Evolutionary conservation across 2,888 invertebrate genomes (phyloP).

Genomic region (Pristionchus entomophagus): DNA sequence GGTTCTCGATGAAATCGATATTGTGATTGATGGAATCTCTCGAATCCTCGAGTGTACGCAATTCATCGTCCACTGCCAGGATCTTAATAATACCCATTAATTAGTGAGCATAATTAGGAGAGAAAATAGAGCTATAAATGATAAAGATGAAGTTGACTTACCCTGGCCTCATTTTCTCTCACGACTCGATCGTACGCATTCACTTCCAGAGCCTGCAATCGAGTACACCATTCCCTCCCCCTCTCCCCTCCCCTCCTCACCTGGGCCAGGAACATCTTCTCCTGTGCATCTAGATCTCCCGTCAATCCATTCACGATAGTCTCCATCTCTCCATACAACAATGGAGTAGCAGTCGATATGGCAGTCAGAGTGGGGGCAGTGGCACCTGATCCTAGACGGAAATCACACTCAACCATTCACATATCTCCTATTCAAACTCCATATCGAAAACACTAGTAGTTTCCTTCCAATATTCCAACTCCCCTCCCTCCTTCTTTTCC

Average conservation of each 20-base stretch:
- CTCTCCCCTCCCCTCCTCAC: background rate
- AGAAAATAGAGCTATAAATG: background rate
- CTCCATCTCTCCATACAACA: slow-evolving; percentile 52
- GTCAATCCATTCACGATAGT: slow-evolving; percentile 51
- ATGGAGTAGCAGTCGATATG: slow-evolving; percentile 42
- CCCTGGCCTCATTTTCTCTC: slow-evolving; percentile 52
- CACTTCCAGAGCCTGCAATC: slow-evolving; percentile 51
- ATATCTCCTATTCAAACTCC: background rate
- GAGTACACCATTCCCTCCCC: too few relatives aligned
- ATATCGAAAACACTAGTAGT: background rate
- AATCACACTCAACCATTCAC: too few relatives aligned
- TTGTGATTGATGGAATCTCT: slow-evolving; percentile 58
- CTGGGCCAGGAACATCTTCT: slow-evolving; percentile 51
- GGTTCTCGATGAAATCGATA: slow-evolving; percentile 59
- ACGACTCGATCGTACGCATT: slow-evolving; percentile 54
- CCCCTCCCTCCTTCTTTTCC: background rate
- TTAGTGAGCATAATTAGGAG: too few relatives aligned
- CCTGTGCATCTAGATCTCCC: slow-evolving; percentile 51
- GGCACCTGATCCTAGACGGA: background rate
- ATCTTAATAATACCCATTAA: slow-evolving; percentile 46
- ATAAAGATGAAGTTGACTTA: background rate
- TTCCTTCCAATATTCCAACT: background rate
- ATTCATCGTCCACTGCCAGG: slow-evolving; percentile 53
- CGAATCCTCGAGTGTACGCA: slow-evolving; percentile 57
- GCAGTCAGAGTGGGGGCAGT: slow-evolving; percentile 44